A percentile compares a stretch with the other conserved stretches of the same genome.
phyloP scores from a whole-genome alignment of 2,113 vertebrate genomes.

The Pardalotus punctatus region DNA sequence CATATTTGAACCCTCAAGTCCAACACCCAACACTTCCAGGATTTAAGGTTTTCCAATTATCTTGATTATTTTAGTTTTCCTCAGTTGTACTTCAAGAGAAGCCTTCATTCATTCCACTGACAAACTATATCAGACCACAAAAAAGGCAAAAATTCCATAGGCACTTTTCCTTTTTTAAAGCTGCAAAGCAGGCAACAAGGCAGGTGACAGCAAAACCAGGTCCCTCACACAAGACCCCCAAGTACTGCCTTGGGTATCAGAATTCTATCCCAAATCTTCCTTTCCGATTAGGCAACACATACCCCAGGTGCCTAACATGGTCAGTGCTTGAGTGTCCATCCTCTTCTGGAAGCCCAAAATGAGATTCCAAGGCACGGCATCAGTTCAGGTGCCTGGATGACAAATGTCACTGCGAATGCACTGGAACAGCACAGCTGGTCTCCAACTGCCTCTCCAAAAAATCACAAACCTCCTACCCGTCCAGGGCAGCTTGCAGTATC shows the following conservation, averaged over 20 bases:
- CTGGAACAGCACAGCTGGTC: neutral
- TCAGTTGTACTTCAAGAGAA: neutral
- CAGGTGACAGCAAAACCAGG: neutral
- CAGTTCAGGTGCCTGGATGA: neutral
- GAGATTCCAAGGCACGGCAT: neutral
- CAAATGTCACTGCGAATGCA: neutral
- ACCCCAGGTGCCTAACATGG: neutral
- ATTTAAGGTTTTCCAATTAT: neutral
- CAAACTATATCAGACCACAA: neutral
- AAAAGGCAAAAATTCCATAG: neutral
- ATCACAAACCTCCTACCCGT: neutral
- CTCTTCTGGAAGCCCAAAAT: neutral
- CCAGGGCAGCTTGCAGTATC: neutral
- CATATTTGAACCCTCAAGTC: neutral
- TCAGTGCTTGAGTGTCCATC: neutral
- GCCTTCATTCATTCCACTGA: neutral
- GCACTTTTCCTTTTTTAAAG: neutral
- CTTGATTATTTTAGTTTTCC: neutral
- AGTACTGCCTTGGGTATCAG: neutral
- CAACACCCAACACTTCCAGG: accelerated
- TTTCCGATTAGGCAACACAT: neutral
- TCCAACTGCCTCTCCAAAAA: neutral
- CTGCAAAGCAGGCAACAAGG: neutral
- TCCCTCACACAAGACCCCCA: neutral
- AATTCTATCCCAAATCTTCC: neutral